phyloP scores from a whole-genome alignment of 1,140 invertebrate genomes.

The Zaprionus camerounensis region DNA sequence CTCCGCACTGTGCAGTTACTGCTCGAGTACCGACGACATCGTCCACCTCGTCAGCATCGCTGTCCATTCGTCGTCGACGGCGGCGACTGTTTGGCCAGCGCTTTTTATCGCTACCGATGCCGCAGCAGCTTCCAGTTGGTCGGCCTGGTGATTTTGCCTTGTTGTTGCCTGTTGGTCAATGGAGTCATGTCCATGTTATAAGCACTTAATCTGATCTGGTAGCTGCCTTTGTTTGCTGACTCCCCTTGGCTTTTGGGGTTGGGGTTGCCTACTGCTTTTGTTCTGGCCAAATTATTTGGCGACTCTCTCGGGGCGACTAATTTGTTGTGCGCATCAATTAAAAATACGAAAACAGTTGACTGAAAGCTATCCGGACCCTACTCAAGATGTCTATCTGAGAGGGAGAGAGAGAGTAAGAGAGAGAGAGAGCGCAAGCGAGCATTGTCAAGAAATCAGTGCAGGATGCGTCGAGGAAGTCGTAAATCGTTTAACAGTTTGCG shows the following conservation, averaged over 20 bases:
- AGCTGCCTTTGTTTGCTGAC: constrained; percentile 63
- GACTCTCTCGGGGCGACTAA: constrained; percentile 59
- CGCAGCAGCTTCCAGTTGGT: constrained; percentile 23
- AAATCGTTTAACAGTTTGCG: constrained; percentile 71
- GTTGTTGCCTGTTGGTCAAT: constrained; percentile 66
- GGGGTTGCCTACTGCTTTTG: background rate
- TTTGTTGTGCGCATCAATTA: constrained; percentile 76
- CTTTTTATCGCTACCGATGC: constrained; percentile 32
- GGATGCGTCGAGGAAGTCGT: constrained; percentile 74
- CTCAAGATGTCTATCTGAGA: constrained; percentile 74
- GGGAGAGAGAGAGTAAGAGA: constrained; percentile 15
- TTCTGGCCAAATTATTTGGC: constrained; percentile 68
- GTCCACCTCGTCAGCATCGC: constrained; percentile 25
- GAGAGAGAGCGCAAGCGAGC: background rate
- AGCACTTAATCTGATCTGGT: constrained; percentile 76
- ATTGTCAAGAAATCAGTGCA: constrained; percentile 48
- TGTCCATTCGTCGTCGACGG: constrained; percentile 50
- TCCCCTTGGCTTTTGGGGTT: constrained; percentile 28
- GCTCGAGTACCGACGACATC: background rate
- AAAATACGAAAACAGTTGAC: constrained; percentile 60
- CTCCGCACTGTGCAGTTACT: background rate
- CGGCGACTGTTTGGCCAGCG: constrained; percentile 38
- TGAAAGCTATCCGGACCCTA: constrained; percentile 78
- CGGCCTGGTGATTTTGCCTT: constrained; percentile 24
- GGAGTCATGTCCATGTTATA: constrained; percentile 82